A percentile compares a stretch with the other conserved stretches of the same genome.
These are phyloP conservation scores for Puma concolor DNA, from an alignment of 2,113 vertebrate species.

Conservation along the genomic window DNA sequence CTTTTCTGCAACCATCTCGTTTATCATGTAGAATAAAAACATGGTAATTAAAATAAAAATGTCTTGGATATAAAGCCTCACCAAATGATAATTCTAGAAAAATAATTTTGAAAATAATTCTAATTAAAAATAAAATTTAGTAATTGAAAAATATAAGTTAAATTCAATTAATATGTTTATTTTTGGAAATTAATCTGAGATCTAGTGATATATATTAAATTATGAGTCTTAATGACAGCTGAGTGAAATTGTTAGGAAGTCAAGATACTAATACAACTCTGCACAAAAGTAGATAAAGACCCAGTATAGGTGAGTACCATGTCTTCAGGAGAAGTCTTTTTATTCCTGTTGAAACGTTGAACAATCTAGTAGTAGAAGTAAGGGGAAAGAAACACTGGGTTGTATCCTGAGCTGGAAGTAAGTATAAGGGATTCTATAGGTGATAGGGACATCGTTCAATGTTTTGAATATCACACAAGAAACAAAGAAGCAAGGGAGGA, in stretches of 20 bases:
- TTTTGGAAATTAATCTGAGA: background rate
- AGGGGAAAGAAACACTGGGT: background rate
- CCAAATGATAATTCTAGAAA: background rate
- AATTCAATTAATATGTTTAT: background rate
- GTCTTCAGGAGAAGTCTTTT: constrained; percentile 8
- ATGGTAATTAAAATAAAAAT: constrained; percentile 10
- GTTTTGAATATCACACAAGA: background rate
- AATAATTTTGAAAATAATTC: constrained; percentile 9
- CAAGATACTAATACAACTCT: background rate
- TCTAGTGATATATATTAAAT: background rate
- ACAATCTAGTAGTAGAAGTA: background rate
- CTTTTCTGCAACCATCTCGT: background rate
- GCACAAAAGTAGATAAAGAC: background rate
- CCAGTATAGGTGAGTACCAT: background rate
- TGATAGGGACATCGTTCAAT: background rate
- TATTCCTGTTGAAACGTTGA: background rate
- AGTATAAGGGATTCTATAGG: background rate
- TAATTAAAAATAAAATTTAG: background rate
- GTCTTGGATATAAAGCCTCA: background rate
- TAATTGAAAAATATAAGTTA: background rate
- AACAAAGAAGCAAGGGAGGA: background rate
- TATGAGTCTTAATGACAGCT: background rate
- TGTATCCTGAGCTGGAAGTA: background rate
- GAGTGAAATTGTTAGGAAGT: background rate
- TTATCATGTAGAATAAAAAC: background rate